phyloP scores from a whole-genome alignment of 2,113 vertebrate species.

The Sakesphorus luctuosus region DNA sequence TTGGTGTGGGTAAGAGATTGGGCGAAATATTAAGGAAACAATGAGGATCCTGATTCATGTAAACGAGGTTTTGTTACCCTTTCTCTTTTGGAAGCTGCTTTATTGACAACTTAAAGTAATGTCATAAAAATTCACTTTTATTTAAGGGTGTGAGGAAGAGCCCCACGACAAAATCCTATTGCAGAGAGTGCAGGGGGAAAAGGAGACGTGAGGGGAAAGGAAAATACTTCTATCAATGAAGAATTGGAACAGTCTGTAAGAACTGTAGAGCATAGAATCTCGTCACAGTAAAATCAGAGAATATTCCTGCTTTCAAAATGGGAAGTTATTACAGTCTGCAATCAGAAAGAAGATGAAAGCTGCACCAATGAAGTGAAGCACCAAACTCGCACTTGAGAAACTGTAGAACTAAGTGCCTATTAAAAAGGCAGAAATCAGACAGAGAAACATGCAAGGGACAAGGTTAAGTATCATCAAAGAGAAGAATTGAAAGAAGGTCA shows the following conservation, averaged over 20 bases:
- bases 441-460: slow-evolving; percentile 68
- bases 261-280: background rate
- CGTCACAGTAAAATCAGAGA: background rate
- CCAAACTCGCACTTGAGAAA: slow-evolving; percentile 50
- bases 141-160: background rate
- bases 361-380: slow-evolving; percentile 51
- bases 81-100: background rate
- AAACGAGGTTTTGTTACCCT: background rate
- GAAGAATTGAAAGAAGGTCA: slow-evolving; percentile 77
- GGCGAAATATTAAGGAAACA: background rate
- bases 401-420: slow-evolving; percentile 68
- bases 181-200: background rate
- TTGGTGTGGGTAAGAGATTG: background rate
- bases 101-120: background rate
- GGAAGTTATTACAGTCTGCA: slow-evolving; percentile 32
- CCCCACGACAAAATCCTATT: background rate
- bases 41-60: background rate
- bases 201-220: background rate
- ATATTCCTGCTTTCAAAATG: slow-evolving; percentile 45
- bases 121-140: background rate
- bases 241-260: background rate
- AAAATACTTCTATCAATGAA: background rate
- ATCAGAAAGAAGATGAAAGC: slow-evolving; percentile 43
- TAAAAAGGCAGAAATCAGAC: slow-evolving; percentile 77
- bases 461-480: slow-evolving; percentile 81